Evolutionary conservation across 2,113 vertebrate species (phyloP), one percentile per base, ranked within the genome.

Genomic region (Lipophrys pholis): DNA sequence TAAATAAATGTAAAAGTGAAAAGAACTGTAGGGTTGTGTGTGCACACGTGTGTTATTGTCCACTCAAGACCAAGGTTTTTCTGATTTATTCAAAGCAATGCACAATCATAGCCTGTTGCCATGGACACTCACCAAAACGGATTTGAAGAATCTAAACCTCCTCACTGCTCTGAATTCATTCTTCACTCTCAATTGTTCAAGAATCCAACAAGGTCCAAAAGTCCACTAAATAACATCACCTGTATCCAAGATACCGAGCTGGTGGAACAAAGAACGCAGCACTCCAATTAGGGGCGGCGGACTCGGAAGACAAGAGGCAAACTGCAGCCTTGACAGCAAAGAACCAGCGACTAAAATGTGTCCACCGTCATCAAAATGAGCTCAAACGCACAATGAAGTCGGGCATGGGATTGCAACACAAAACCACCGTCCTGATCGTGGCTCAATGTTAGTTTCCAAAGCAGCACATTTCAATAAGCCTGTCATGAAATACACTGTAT

Each of bases 121-220:
- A 88, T 83, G 89, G 89, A 83, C 82, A 89, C 83, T 67, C 63
- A n/a, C 45, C 60, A 73, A 74, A 78, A 76, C 41, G 39, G 69
- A 81, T 66, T 16, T 61, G n/a, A 69, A 76, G 53, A 78, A 73
- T 80, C 45, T 55, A 52, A 72, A 80, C 58, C 52, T 76, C 52
- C 50, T 73, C 17, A 53, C 7, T n/a, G 15, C 17, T 72, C 73
- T 43, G 12, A 73, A 66, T 65, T 69, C 5, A 12, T 38, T 73
- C 11, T 43, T 55, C 17, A 60, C 10, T 12, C n/a, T 40, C 43
- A 57, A 58, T 62, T 48, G 7, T 57, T 72, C 11, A 39, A 69
- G 51, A 73, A 69, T 62, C 50, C 53, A 56, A 56, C 11, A 0
- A 55, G 16, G 39, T 81, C 46, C 66, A 71, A 64, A 53, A 55